Evolutionary conservation across 1,140 invertebrate species (phyloP).

Genomic region (Oncopodura yosiiana): DNA sequence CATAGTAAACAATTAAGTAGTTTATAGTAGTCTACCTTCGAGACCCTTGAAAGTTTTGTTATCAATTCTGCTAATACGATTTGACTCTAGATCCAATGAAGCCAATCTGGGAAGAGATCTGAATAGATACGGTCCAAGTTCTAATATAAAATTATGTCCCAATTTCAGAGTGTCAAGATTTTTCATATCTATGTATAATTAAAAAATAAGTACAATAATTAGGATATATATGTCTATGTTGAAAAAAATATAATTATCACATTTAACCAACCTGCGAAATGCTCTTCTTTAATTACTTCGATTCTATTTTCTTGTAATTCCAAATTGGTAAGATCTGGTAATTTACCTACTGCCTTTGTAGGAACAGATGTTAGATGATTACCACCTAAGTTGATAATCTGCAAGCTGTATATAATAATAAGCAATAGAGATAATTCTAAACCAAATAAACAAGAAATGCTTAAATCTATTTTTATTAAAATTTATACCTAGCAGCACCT

Average conservation of each 20-base stretch:
- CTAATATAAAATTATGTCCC: conserved; percentile 68
- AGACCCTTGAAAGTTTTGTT: conserved; percentile 71
- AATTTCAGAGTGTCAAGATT: conserved; percentile 70
- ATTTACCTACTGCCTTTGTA: conserved; percentile 59
- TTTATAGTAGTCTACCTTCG: conserved; percentile 56
- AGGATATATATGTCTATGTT: not conserved
- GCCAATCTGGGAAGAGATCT: conserved; percentile 65
- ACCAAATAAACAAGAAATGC: conserved; percentile 1
- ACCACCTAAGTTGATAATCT: conserved; percentile 75
- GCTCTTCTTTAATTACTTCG: conserved; percentile 60
- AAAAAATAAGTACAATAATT: conserved; percentile 5
- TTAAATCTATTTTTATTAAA: not conserved
- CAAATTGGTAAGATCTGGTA: conserved; percentile 69
- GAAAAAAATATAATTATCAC: not conserved
- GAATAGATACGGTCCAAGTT: conserved; percentile 67
- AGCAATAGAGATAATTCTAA: not conserved
- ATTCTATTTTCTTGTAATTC: conserved; percentile 81
- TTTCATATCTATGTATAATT: conserved; percentile 51
- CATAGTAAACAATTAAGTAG: not conserved
- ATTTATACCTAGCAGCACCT: conserved; percentile 68
- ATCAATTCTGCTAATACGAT: conserved; percentile 66
- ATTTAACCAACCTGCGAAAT: conserved; percentile 61
- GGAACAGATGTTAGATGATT: conserved; percentile 66
- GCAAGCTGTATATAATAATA: conserved; percentile 53
- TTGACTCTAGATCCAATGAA: conserved; percentile 74